Conservation (phyloP, 2,888 invertebrate species). For the Piscicola geometra region DNA sequence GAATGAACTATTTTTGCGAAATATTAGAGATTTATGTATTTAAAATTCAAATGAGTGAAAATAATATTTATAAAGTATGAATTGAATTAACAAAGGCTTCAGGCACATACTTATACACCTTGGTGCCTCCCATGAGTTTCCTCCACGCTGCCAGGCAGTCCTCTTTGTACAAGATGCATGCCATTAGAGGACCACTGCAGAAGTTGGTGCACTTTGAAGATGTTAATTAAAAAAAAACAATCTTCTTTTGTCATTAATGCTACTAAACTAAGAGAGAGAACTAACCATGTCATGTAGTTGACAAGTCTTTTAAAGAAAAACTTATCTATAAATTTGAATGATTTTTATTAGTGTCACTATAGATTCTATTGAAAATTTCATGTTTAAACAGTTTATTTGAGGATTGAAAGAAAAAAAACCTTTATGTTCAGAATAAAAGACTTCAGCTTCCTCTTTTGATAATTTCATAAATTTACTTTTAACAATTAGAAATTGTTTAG, state of each 20-base stretch:
- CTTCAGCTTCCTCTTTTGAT: conserved; percentile 64
- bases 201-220: too few relatives aligned
- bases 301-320: conserved; percentile 55
- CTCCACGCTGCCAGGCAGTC: conserved; percentile 79
- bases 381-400: background rate
- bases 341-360: background rate
- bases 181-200: conserved; percentile 76
- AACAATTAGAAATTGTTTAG: conserved; percentile 70
- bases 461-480: conserved; percentile 66
- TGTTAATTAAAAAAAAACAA: too few relatives aligned
- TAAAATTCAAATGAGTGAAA: too few relatives aligned
- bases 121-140: conserved; percentile 80
- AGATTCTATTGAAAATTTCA: too few relatives aligned
- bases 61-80: too few relatives aligned
- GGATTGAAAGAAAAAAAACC: conserved; percentile 42
- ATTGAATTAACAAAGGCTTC: too few relatives aligned
- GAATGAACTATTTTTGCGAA: too few relatives aligned
- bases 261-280: background rate
- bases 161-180: conserved; percentile 71
- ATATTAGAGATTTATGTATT: too few relatives aligned
- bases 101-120: conserved; percentile 59
- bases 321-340: conserved; percentile 45
- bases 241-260: too few relatives aligned
- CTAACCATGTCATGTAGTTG: conserved; percentile 52
- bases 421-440: conserved; percentile 77